Conservation (phyloP, 1,140 invertebrate genomes). For the Papilio polytes region DNA sequence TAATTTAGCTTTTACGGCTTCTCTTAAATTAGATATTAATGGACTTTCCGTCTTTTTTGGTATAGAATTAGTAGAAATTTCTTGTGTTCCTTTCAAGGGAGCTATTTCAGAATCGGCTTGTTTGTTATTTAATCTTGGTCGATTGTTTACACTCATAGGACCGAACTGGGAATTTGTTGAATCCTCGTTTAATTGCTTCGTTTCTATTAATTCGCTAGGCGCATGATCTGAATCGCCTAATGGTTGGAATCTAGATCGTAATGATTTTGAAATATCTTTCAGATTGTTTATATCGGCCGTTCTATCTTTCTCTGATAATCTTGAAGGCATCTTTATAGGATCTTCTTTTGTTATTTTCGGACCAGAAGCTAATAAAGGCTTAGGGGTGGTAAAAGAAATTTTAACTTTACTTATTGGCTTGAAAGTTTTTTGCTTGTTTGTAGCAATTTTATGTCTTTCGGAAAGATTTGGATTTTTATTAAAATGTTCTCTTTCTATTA, state of each 20-base stretch:
- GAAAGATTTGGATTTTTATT: slow-evolving; percentile 45
- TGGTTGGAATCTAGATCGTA: neutral
- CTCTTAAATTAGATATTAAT: slow-evolving; percentile 49
- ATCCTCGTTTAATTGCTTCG: neutral
- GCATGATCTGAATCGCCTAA: slow-evolving; percentile 35
- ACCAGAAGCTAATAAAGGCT: slow-evolving; percentile 29
- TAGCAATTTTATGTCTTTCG: slow-evolving; percentile 30
- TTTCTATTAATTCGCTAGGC: slow-evolving; percentile 41
- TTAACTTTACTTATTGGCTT: slow-evolving; percentile 49
- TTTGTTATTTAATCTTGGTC: neutral
- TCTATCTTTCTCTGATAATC: slow-evolving; percentile 27
- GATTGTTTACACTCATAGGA: neutral
- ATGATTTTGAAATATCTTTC: slow-evolving; percentile 10
- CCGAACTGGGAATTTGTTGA: neutral
- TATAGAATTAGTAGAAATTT: neutral
- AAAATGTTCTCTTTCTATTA: neutral
- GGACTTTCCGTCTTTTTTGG: slow-evolving; percentile 39
- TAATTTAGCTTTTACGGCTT: slow-evolving; percentile 46
- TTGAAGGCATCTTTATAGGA: slow-evolving; percentile 15
- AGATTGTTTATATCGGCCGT: neutral
- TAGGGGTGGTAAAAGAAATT: slow-evolving; percentile 50
- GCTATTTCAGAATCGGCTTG: neutral
- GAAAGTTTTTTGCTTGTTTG: slow-evolving; percentile 40
- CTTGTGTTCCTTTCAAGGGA: neutral
- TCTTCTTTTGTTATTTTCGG: slow-evolving; percentile 36